phyloP scores from a whole-genome alignment of 2,888 invertebrate species.

The Tipula unca region DNA sequence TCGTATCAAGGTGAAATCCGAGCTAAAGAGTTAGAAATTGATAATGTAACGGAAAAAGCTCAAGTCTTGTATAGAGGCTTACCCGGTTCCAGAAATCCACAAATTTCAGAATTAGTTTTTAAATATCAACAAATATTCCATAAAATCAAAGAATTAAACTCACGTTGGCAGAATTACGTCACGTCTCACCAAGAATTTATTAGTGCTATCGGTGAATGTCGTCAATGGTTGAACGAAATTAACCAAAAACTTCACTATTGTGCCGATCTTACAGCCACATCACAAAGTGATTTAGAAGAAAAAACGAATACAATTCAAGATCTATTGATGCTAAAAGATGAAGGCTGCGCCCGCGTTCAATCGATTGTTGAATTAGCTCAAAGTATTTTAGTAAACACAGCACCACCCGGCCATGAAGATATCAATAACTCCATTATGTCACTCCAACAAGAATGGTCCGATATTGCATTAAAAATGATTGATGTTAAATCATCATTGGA shows the following conservation, averaged over 20 bases:
- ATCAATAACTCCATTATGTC: constrained; percentile 76
- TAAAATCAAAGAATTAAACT: constrained; percentile 83
- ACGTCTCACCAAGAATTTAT: constrained; percentile 81
- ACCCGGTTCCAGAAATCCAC: constrained; percentile 64
- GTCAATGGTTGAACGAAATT: constrained; percentile 75
- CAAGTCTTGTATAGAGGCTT: constrained; percentile 72
- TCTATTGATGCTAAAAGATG: constrained; percentile 81
- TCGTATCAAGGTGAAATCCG: constrained; percentile 77
- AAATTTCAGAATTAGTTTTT: constrained; percentile 81
- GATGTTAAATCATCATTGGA: constrained; percentile 83
- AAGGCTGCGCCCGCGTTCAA: constrained; percentile 83
- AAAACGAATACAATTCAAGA: constrained; percentile 81
- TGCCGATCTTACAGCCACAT: constrained; percentile 69
- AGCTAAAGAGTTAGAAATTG: constrained; percentile 86
- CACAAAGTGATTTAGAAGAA: constrained; percentile 76
- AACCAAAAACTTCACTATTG: constrained; percentile 80
- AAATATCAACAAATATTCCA: constrained; percentile 86
- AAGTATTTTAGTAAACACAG: constrained; percentile 82
- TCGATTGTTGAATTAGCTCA: constrained; percentile 85
- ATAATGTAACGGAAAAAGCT: constrained; percentile 83
- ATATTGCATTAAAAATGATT: constrained; percentile 75
- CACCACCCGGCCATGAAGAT: constrained; percentile 75
- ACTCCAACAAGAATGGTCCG: constrained; percentile 86
- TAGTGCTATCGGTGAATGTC: constrained; percentile 67
- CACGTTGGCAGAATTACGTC: constrained; percentile 89